These are phyloP conservation scores for Drosophila eugracilis DNA, from an alignment of 1,140 invertebrate species.

Conservation along the genomic window DNA sequence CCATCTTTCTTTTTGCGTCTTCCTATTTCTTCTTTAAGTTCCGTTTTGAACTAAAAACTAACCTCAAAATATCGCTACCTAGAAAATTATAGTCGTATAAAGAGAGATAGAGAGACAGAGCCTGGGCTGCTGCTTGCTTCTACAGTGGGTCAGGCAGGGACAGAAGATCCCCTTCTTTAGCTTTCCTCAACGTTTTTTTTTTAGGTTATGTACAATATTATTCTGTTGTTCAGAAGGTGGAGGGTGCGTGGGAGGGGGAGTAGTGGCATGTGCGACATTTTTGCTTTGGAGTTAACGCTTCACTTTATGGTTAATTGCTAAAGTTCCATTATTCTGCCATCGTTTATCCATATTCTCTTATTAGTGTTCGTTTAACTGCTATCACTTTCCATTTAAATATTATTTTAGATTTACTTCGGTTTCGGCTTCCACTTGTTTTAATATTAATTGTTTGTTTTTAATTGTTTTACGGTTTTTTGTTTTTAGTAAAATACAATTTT, in stretches of 20 bases:
- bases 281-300: conserved; percentile 28
- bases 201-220: conserved; percentile 75
- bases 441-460: conserved; percentile 55
- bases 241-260: conserved; percentile 15
- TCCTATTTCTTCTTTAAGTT: conserved; percentile 8
- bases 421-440: conserved; percentile 35
- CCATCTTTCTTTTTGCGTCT: conserved; percentile 3
- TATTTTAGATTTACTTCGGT: conserved; percentile 43
- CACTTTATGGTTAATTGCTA: conserved; percentile 63
- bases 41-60: conserved; percentile 38
- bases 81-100: conserved; percentile 43
- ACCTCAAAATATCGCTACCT: conserved; percentile 52
- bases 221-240: conserved; percentile 19
- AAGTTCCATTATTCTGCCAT: conserved; percentile 38
- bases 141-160: conserved; percentile 30
- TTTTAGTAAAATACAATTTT: conserved; percentile 71
- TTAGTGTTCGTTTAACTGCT: conserved; percentile 74
- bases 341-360: conserved; percentile 40
- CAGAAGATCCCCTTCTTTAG: conserved; percentile 33
- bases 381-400: conserved; percentile 73
- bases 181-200: conserved; percentile 51
- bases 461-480: too few species aligned
- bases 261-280: conserved; percentile 32
- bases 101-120: conserved; percentile 31
- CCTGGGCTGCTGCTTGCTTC: conserved; percentile 3